Percentiles rank a stretch among this genome's conserved stretches.
Evolutionary conservation across 1,140 invertebrate genomes (phyloP).

Genomic region (Calephelis virginiensis): DNA sequence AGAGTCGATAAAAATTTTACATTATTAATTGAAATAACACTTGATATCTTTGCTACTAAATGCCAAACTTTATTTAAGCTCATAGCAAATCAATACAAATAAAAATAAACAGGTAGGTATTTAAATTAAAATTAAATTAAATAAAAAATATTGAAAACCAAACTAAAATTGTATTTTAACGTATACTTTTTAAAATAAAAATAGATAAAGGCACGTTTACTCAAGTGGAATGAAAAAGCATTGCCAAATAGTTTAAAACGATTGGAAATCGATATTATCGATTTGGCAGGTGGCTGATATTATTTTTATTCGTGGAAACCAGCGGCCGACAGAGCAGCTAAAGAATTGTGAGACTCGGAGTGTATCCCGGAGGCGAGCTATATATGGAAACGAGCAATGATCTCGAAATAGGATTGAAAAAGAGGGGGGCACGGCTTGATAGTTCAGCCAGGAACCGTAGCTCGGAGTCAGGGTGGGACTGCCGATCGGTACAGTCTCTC

Average conservation of each 20-base stretch:
- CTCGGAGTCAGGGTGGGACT: constrained; percentile 75
- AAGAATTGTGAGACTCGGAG: constrained; percentile 44
- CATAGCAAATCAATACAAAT: no score
- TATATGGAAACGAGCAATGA: constrained; percentile 63
- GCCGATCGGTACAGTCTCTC: constrained; percentile 71
- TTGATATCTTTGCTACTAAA: no score
- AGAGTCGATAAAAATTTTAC: no score
- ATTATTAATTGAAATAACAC: no score
- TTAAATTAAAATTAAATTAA: no score
- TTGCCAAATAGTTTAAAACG: not conserved
- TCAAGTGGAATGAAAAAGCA: not conserved
- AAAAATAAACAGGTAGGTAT: no score
- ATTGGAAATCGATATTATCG: constrained; percentile 21
- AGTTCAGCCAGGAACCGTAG: constrained; percentile 38
- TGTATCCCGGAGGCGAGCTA: constrained; percentile 47
- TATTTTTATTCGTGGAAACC: constrained; percentile 25
- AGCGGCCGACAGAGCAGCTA: constrained; percentile 38
- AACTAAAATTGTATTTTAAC: no score
- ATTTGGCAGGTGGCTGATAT: constrained; percentile 27
- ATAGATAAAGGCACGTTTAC: not conserved
- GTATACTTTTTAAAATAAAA: not conserved
- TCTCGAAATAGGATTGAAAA: constrained; percentile 23
- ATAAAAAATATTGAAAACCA: no score
- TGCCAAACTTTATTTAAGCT: no score
- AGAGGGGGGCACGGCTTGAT: constrained; percentile 41